Evolutionary conservation across 2,113 vertebrate genomes (phyloP).

Genomic region (Pelecanoides urinatrix): DNA sequence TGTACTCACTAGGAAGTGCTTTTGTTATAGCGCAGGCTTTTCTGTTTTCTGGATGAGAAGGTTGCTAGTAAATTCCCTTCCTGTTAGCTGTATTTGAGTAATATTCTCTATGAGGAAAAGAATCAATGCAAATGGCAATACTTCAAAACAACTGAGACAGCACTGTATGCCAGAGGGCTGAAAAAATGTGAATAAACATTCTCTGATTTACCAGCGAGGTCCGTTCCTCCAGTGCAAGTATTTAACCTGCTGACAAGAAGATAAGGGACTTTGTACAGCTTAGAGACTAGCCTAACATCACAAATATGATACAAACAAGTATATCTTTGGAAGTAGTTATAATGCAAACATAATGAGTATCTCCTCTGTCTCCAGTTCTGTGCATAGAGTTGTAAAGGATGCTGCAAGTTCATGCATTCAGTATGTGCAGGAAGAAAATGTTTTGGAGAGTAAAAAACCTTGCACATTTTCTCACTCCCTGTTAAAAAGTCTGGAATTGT

Average conservation of each 20-base stretch:
- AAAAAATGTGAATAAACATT: background rate
- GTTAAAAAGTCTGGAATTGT: background rate
- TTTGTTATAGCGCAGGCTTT: background rate
- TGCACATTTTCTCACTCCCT: background rate
- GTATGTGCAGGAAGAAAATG: background rate
- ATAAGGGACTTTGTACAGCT: background rate
- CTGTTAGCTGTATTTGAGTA: background rate
- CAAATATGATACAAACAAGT: background rate
- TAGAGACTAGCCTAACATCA: background rate
- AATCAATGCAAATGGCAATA: background rate
- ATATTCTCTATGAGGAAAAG: background rate
- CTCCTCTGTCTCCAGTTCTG: background rate
- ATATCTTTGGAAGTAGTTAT: background rate
- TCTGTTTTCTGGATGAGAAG: background rate
- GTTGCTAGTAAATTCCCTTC: background rate
- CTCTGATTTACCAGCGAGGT: background rate
- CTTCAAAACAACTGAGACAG: conserved; percentile 7
- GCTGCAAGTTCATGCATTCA: background rate
- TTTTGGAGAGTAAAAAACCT: background rate
- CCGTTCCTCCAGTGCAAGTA: background rate
- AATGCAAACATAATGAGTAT: background rate
- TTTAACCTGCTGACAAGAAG: conserved; percentile 26
- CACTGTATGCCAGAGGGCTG: background rate
- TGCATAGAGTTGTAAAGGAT: background rate
- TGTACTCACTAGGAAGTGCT: background rate